Base-by-base conservation (phyloP, 1,140 invertebrate species). In the Lutraria rhynchaena region DNA sequence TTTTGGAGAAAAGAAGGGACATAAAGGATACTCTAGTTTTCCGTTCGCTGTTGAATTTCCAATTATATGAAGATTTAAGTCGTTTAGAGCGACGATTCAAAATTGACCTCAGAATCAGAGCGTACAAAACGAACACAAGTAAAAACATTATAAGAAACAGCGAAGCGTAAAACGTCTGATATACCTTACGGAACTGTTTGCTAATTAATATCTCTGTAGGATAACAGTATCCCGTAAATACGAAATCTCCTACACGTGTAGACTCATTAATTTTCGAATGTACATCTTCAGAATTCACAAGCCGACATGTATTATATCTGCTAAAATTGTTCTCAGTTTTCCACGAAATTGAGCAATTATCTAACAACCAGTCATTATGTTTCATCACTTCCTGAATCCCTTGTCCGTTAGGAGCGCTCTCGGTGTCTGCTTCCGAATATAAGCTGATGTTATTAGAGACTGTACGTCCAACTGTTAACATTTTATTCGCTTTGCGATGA, bases 71-170 rank as follows among this genome's bases (percentile, higher is more conserved):
- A 57, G 75, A 19, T 78, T 81, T 83, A 63, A 86, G 29, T 73
- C 82, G 61, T 44, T 53, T 53, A 4, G 76, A 69, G 24, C 89
- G 58, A n/a, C 89, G 46, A 46, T 76, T 29, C 22, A 86, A 76
- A 15, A 91, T 85, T 9, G 89, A 90, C 58, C 81, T 77, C 61
- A 87, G 88, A 57, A 91, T 88, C 1, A 91, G 69, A n/a, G 83
- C 86, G 70, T 91, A 91, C 31, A 91, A 82, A 49, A 89, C 83
- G 31, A 82, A 83, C 4, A 91, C 88, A 7, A 85, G 70, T n/a
- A 89, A 67, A 44, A 88, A 83, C 3, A 88, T 84, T 9, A 90
- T 84, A 1, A 90, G 69, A 69, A 88, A 91, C 11, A 90, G 78
- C 0, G 87, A 89, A 3, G 86, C 86, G 70, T 88, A 89, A 37